These are phyloP conservation scores for Mya arenaria DNA, from an alignment of 1,140 invertebrate genomes.

Conservation along the genomic window DNA sequence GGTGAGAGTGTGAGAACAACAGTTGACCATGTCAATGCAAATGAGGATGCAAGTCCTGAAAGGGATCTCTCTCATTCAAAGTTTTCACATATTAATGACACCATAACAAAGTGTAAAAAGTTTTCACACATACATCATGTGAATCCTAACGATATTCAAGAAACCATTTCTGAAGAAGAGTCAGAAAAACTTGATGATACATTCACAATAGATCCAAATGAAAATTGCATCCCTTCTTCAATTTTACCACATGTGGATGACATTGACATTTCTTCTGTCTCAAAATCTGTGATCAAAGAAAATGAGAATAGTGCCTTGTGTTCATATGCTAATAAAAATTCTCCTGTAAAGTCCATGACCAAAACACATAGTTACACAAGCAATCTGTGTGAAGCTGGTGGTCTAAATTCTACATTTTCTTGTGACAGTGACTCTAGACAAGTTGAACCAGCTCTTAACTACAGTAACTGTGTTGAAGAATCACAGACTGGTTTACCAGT, in stretches of 20 bases:
- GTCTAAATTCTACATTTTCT: too few species aligned
- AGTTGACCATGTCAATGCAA: constrained; percentile 13
- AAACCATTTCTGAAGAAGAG: not conserved
- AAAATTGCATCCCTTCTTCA: not conserved
- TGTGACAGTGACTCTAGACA: too few species aligned
- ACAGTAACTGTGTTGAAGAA: constrained; percentile 27
- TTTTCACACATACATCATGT: constrained; percentile 31
- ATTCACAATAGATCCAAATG: constrained; percentile 40
- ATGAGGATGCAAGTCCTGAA: not conserved
- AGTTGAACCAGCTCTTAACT: constrained; percentile 23
- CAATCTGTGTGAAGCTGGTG: too few species aligned
- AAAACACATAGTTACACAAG: too few species aligned
- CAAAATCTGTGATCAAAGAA: too few species aligned
- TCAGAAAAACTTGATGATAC: constrained; percentile 22
- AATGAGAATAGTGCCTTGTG: too few species aligned
- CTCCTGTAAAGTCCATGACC: too few species aligned
- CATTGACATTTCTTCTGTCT: not conserved
- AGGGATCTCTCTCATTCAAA: constrained; percentile 8
- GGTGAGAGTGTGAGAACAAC: not conserved
- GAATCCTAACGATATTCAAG: not conserved
- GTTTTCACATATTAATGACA: constrained; percentile 40
- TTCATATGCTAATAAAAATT: too few species aligned
- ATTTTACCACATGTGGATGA: constrained; percentile 12
- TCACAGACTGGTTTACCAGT: constrained; percentile 6
- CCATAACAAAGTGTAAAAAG: constrained; percentile 48